Base-by-base conservation (phyloP, 1,140 invertebrate genomes). In the Drosophila saltans region DNA sequence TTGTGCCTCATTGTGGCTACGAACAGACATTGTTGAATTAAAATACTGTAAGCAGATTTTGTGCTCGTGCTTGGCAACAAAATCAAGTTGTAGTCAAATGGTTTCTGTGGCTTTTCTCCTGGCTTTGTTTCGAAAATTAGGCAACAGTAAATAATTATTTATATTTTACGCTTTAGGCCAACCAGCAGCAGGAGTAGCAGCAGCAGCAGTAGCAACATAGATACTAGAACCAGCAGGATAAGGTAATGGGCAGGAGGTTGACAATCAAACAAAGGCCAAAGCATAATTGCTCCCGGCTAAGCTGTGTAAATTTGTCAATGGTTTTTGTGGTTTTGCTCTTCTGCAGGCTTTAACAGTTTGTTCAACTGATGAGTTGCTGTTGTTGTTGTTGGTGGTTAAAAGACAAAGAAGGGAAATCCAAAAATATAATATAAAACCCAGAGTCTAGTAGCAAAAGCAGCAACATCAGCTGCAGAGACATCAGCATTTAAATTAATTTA, bases 131-230 rank as follows among this genome's bases (percentile, higher is more conserved):
- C 45, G 8, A 67, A 57, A 86, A 77, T 86, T 82, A 77, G 70
- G 68, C 69, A 78, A 70, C 56, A 71, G 40, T 67, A 72, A 75
- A 86, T 86, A 83, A 88, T 86, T 77, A 89, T 80, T 88, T 86
- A 78, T 68, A 77, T 78, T 78, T 66, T 10, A n/a, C 24, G 45
- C 36, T 21, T 24, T 24, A 30, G 33, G 33, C 16, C 16, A 43
- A 62, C 45, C 41, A 16, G 11, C 41, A 43, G 41, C 3, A 40
- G 39, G 3, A 40, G 39, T 0, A 40, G 10, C 10, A 43, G 3
- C 45, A 21, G 45, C 16, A 48, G 45, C 45, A 48, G 45, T 16
- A 48, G 16, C 45, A 45, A 5, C n/a, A 48, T 8, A 48, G 45
- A 7, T 24, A 9, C 21, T 26, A 52, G 45, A 7, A 52, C 16